phyloP scores from a whole-genome alignment of 2,113 vertebrate species.

The Canis aureus region DNA sequence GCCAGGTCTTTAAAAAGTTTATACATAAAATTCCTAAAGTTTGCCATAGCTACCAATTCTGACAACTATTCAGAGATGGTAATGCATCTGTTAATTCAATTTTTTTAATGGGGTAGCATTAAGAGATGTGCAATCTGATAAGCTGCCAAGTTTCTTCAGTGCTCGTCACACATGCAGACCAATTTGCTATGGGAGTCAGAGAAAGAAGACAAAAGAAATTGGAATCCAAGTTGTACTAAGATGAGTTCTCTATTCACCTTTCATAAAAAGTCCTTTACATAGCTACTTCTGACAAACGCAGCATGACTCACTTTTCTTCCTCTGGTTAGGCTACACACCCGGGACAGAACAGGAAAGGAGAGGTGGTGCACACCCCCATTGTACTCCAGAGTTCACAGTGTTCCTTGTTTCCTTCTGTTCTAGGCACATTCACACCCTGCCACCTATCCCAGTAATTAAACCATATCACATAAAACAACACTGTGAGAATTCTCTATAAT shows the following conservation, averaged over 20 bases:
- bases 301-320: slow-evolving; percentile 51
- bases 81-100: not conserved
- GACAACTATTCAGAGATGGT: not conserved
- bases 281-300: not conserved
- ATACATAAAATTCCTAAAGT: slow-evolving; percentile 33
- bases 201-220: slow-evolving; percentile 50
- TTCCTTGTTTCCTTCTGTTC: slow-evolving; percentile 2
- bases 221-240: not conserved
- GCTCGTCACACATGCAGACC: slow-evolving; percentile 60
- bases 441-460: slow-evolving; percentile 53
- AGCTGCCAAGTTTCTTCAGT: slow-evolving; percentile 58
- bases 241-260: slow-evolving; percentile 4
- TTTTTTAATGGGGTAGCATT: not conserved
- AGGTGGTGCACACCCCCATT: not conserved
- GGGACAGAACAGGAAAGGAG: slow-evolving; percentile 52
- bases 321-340: slow-evolving; percentile 18
- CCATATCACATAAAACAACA: not conserved
- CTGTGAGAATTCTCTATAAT: not conserved
- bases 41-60: not conserved
- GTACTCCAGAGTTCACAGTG: not conserved
- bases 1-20: not conserved
- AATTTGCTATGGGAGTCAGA: not conserved
- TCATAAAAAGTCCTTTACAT: slow-evolving; percentile 28
- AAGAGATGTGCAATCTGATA: not conserved
- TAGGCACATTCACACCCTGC: not conserved